Evolutionary conservation across 1,140 invertebrate species (phyloP), one percentile per base, ranked within the genome.

Genomic region (Pectinophora gossypiella): DNA sequence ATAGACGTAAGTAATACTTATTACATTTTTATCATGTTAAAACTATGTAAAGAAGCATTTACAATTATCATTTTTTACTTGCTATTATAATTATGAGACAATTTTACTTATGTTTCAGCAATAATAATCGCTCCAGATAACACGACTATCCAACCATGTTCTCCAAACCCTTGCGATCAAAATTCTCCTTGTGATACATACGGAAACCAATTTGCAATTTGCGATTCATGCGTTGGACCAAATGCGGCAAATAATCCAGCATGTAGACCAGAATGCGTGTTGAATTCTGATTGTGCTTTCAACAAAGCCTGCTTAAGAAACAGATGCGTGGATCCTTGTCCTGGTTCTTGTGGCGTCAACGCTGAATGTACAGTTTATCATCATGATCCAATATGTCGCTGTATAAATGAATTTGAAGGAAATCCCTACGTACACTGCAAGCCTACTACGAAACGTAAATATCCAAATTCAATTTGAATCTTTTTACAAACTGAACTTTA

Each of bases 361-460:
- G 94, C 95, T 32, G 76, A 92, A 43, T 97, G 96, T 69, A 87
- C 89, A 40, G 93, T 94, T 1, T 90, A 95, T 48, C 89, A 92
- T 48, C 95, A 96, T 66, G 90, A 92, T 53, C 94, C 95, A 10
- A 90, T 95, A 16, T 97, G 95, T 73, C 90, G 89, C 18, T 96
- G 95, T 76, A 91, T 90, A 44, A 68, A 86, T 20, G 93, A 93
- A 47, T 90, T 94, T 32, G 88, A 91, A 64, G 96, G 96, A 61
- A 95, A 96, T 89, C 95, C 96, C 3, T 95, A 94, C 71, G 93
- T 94, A 70, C 91, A 94, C 65, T 95, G 95, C 64, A 87, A 90
- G 36, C 76, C 87, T 18, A 89, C 90, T 45, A 57, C 45, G 45
- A 62, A 61, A 55, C 68, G 80, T 86, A 72, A 73, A 79, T 84